Evolutionary conservation across 2,888 invertebrate species (phyloP).

Genomic region (Sarcophaga rosellei): DNA sequence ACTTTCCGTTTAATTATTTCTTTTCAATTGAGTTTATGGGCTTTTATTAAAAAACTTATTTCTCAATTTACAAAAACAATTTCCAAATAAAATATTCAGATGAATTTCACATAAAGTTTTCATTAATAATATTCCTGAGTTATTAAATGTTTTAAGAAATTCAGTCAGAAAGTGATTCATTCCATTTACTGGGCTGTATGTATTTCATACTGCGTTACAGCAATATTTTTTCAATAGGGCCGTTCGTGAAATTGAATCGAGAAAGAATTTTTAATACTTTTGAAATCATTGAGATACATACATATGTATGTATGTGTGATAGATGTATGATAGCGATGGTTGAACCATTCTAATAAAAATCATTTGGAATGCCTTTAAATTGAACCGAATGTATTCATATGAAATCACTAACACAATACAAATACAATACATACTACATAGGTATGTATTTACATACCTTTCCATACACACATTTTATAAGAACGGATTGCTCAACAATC

Average conservation of each 20-base stretch:
- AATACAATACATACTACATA: background rate
- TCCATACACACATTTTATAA: background rate
- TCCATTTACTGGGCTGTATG: no score
- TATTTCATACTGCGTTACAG: background rate
- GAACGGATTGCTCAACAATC: no score
- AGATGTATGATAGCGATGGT: background rate
- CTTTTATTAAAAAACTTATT: background rate
- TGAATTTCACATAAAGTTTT: background rate
- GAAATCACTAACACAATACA: no score
- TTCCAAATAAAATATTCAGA: no score
- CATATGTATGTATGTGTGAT: background rate
- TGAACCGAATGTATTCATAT: background rate
- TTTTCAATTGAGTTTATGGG: background rate
- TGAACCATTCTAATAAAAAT: background rate
- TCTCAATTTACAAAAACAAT: background rate
- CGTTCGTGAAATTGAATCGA: background rate
- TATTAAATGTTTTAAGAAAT: conserved; percentile 4
- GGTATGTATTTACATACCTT: background rate
- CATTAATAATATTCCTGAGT: background rate
- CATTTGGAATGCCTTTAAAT: background rate
- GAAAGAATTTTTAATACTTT: background rate
- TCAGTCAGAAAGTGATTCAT: background rate
- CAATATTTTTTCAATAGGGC: background rate
- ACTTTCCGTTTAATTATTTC: conserved; percentile 2
- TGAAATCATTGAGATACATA: background rate